Base-by-base conservation (phyloP, 2,113 vertebrate genomes). In the Procapra przewalskii region DNA sequence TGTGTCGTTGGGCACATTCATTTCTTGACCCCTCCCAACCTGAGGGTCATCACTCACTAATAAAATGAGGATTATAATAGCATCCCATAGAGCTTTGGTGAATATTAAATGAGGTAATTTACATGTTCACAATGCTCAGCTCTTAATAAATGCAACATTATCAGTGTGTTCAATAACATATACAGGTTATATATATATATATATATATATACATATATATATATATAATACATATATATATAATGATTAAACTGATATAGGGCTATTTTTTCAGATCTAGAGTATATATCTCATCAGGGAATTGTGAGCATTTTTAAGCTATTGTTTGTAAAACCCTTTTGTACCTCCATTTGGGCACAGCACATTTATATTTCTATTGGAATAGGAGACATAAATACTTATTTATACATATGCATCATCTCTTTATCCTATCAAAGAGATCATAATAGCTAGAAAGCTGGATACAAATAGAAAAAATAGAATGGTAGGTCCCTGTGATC, bases 91-190 rank as follows among this genome's bases (percentile, higher is more conserved):
- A 43, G 64, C 94, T 88, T 54, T 54, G 57, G 40, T 59, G 25
- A 93, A 87, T 25, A 86, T 67, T 88, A 90, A 96, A 36, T 91
- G 54, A 97, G 31, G 93, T 94, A n/a, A 89, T n/a, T 80, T 48
- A 5, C 17, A 55, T 50, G 62, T 75, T 96, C 33, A 75, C 16
- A 89, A 36, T 84, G 13, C 25, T 79, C 15, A 59, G 19, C 60
- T 95, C 55, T 81, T 89, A 92, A 17, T 90, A 90, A 84, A 75
- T 31, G 1, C 75, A 87, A 91, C 23, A 90, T 36, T 89, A 59
- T 13, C 54, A 77, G 2, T 43, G 27, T 82, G 36, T 36, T 31
- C 29, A 87, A 25, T 62, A 93, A 27, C 40, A 87, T 45, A 87
- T 52, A 12, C 17, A 77, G 45, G 64, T 48, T 67, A 0, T 23